phyloP scores from a whole-genome alignment of 1,140 invertebrate genomes.

The Monomorium pharaonis region DNA sequence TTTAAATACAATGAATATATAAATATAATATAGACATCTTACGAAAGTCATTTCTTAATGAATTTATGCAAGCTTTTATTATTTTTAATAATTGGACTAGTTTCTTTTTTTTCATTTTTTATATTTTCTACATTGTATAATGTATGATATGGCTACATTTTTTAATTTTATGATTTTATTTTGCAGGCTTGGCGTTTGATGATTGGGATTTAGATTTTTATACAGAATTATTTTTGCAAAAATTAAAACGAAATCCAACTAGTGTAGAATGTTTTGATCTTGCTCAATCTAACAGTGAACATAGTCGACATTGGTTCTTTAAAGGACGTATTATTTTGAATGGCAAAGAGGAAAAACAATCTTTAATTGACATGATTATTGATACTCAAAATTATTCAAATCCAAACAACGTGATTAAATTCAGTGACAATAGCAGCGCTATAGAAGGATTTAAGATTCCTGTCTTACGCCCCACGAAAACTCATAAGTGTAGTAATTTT shows the following conservation, averaged over 20 bases:
- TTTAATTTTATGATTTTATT: conserved; percentile 45
- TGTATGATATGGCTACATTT: background rate
- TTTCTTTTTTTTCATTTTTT: background rate
- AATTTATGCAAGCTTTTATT: conserved; percentile 14
- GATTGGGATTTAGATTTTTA: conserved; percentile 95
- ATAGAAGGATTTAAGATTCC: conserved; percentile 93
- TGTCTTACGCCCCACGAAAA: conserved; percentile 88
- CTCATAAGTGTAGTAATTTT: conserved; percentile 88
- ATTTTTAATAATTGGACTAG: conserved; percentile 35
- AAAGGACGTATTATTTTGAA: conserved; percentile 96
- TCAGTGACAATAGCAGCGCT: conserved; percentile 98
- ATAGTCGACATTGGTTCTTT: conserved; percentile 97
- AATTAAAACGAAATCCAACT: conserved; percentile 96
- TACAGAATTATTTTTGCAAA: conserved; percentile 91
- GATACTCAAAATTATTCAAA: conserved; percentile 95
- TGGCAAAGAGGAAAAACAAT: conserved; percentile 91
- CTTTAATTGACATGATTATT: conserved; percentile 97
- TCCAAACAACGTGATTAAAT: conserved; percentile 98
- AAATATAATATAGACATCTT: background rate
- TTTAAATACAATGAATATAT: background rate
- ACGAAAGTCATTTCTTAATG: background rate
- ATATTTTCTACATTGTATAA: background rate
- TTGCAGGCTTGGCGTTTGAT: conserved; percentile 93
- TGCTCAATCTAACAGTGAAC: conserved; percentile 99
- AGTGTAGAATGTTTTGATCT: conserved; percentile 99